These are phyloP conservation scores for Zelostemma sp. DNA, from an alignment of 1,140 invertebrate genomes.

Conservation along the genomic window DNA sequence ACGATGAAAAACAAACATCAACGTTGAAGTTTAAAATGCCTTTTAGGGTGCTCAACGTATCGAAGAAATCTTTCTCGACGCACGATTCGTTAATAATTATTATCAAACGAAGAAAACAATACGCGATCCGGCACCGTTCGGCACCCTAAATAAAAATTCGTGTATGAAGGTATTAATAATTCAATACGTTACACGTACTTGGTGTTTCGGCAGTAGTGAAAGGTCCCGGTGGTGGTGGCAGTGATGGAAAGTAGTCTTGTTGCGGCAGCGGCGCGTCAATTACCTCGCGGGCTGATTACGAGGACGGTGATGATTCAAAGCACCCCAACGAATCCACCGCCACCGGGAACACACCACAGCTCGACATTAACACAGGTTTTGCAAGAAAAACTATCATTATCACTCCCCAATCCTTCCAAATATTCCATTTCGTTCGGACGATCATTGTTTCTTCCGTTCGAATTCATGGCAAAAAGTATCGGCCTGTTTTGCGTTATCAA, in stretches of 20 bases:
- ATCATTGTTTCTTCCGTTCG: no score
- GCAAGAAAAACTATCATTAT: constrained; percentile 15
- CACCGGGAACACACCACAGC: constrained; percentile 64
- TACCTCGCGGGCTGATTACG: constrained; percentile 58
- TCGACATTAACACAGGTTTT: constrained; percentile 45
- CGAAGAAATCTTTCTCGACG: no score
- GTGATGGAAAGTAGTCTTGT: constrained; percentile 62
- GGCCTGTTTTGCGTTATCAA: no score
- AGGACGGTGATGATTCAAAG: constrained; percentile 50
- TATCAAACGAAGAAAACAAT: no score
- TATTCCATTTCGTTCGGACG: no score
- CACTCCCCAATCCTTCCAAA: constrained; percentile 8
- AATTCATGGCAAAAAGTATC: no score
- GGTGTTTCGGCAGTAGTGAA: constrained; percentile 74
- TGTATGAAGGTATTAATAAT: constrained; percentile 10
- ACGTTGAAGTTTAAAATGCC: no score
- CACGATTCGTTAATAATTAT: no score
- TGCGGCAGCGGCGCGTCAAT: constrained; percentile 60
- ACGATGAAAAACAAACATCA: no score
- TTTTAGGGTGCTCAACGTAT: no score
- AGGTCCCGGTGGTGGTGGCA: constrained; percentile 71
- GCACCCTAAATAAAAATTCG: no score
- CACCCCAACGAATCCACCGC: constrained; percentile 57
- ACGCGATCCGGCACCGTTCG: no score
- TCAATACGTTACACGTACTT: constrained; percentile 69